These are phyloP conservation scores for Mobula hypostoma DNA, from an alignment of 2,113 vertebrate species.

Conservation along the genomic window DNA sequence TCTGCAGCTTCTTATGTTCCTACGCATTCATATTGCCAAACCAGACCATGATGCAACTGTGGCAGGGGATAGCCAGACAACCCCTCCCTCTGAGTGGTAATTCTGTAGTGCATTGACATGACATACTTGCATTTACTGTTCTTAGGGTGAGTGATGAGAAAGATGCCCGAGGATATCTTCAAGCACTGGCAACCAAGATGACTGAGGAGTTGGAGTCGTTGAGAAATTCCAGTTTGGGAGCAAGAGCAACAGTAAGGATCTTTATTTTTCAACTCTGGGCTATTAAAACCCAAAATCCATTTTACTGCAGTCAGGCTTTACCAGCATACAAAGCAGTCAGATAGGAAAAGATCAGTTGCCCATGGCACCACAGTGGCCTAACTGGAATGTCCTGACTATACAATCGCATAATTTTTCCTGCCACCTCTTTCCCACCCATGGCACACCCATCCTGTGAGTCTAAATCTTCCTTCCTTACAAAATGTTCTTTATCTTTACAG, in stretches of 20 bases:
- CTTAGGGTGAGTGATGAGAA: conserved; percentile 96
- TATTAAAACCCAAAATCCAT: background rate
- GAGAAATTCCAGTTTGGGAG: conserved; percentile 86
- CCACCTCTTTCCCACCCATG: background rate
- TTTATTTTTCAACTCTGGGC: background rate
- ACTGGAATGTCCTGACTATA: too few relatives aligned
- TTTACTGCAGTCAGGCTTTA: background rate
- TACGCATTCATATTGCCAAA: too few relatives aligned
- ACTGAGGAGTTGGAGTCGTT: conserved; percentile 92
- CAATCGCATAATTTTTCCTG: too few relatives aligned
- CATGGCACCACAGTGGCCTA: background rate
- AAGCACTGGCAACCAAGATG: conserved; percentile 96
- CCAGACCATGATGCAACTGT: too few relatives aligned
- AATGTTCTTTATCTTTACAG: background rate
- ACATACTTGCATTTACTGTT: conserved; percentile 33
- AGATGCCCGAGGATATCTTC: conserved; percentile 92
- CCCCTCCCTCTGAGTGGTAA: background rate
- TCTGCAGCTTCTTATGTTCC: too few relatives aligned
- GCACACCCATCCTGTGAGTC: background rate
- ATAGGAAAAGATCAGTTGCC: background rate
- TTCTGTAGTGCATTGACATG: background rate
- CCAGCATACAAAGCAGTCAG: too few relatives aligned
- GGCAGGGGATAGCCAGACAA: too few relatives aligned
- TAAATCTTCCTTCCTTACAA: background rate
- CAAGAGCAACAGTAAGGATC: conserved; percentile 77